Evolutionary conservation across 2,888 invertebrate species (phyloP).

Genomic region (Dicyrtoma fusca): DNA sequence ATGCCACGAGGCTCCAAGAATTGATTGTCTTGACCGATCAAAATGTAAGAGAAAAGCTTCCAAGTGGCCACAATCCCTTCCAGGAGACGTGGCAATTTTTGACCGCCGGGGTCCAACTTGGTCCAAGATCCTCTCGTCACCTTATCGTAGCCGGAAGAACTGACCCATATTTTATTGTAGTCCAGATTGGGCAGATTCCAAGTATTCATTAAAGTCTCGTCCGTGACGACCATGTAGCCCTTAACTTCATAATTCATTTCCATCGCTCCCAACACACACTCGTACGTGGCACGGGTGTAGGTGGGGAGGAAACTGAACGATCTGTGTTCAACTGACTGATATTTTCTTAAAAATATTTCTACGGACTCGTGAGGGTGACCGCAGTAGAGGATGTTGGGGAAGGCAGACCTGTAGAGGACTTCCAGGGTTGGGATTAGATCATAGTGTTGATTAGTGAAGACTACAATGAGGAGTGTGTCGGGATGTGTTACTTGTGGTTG

Average conservation of each 20-base stretch:
- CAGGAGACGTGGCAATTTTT: conserved; percentile 53
- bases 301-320: conserved; percentile 57
- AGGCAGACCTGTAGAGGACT: conserved; percentile 57
- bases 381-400: conserved; percentile 58
- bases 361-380: conserved; percentile 57
- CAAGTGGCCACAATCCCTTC: conserved; percentile 55
- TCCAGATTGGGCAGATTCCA: conserved; percentile 56
- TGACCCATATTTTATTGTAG: conserved; percentile 56
- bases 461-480: conserved; percentile 57
- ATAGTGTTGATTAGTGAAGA: conserved; percentile 57
- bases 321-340: conserved; percentile 57
- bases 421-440: conserved; percentile 58
- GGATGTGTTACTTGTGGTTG: conserved; percentile 45
- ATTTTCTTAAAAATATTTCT: conserved; percentile 56
- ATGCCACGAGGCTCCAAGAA: conserved; percentile 47
- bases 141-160: conserved; percentile 51
- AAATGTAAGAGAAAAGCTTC: conserved; percentile 54
- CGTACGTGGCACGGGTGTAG: conserved; percentile 57
- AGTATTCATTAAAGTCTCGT: conserved; percentile 57
- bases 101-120: conserved; percentile 52
- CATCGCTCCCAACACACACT: conserved; percentile 58
- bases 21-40: conserved; percentile 50
- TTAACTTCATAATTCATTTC: conserved; percentile 58
- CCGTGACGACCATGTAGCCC: conserved; percentile 57
- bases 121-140: conserved; percentile 53